These are phyloP conservation scores for Chascanopsetta lugubris DNA, from an alignment of 2,113 vertebrate genomes.

Conservation along the genomic window DNA sequence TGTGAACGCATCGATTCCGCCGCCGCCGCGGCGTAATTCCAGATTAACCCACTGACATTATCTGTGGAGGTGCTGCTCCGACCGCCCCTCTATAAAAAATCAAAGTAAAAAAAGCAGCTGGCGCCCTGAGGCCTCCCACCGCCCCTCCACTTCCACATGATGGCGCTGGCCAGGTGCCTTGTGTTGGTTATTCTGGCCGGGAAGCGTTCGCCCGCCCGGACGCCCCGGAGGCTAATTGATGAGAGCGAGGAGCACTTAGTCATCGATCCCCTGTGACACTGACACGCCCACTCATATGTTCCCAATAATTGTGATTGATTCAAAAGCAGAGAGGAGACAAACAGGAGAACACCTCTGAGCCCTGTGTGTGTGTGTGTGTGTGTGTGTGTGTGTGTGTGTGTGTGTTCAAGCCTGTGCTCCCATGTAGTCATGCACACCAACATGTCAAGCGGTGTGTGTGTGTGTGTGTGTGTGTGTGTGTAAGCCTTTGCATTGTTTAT, in stretches of 20 bases:
- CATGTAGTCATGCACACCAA: not conserved
- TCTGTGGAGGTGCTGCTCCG: slow-evolving; percentile 13
- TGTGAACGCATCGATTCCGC: slow-evolving; percentile 35
- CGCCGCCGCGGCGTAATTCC: slow-evolving; percentile 39
- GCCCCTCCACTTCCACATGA: not conserved
- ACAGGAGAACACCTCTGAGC: slow-evolving; percentile 26
- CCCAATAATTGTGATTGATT: slow-evolving; percentile 59
- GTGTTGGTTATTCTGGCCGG: slow-evolving; percentile 23
- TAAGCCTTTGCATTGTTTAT: slow-evolving; percentile 27
- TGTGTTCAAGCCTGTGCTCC: slow-evolving; percentile 10
- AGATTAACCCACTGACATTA: slow-evolving; percentile 46
- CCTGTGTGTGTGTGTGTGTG: too few species aligned
- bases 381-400: too few species aligned
- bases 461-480: not conserved
- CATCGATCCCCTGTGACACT: slow-evolving; percentile 53
- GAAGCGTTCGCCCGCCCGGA: not conserved
- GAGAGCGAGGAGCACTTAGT: slow-evolving; percentile 49
- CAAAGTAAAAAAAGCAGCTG: slow-evolving; percentile 10
- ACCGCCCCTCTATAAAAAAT: slow-evolving; percentile 12
- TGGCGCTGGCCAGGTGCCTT: slow-evolving; percentile 9
- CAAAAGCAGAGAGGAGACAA: slow-evolving; percentile 39
- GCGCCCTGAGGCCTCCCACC: slow-evolving; percentile 6
- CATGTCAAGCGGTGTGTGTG: not conserved
- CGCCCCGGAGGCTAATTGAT: slow-evolving; percentile 47
- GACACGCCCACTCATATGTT: slow-evolving; percentile 53